These are phyloP conservation scores for Spermophilus dauricus DNA, from an alignment of 2,113 vertebrate genomes.

Conservation along the genomic window DNA sequence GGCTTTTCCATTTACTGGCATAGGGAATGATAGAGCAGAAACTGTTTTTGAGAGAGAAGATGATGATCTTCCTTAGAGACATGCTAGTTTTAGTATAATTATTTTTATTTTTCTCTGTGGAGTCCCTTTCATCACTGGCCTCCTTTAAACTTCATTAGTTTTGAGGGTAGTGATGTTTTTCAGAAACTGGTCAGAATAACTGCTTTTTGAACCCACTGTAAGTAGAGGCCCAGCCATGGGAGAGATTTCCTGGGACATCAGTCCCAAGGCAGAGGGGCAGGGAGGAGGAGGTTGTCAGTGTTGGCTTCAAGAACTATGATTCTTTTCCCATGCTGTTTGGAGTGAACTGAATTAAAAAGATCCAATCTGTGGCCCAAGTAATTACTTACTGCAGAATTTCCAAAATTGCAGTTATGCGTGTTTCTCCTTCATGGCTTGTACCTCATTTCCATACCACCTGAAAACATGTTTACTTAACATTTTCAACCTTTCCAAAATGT, in stretches of 20 bases:
- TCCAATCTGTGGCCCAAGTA: not conserved
- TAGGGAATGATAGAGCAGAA: not conserved
- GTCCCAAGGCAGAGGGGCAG: not conserved
- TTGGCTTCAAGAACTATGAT: slow-evolving; percentile 11
- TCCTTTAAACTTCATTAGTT: slow-evolving; percentile 31
- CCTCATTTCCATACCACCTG: not conserved
- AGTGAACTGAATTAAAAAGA: slow-evolving; percentile 45
- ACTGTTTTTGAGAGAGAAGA: not conserved
- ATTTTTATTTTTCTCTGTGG: slow-evolving; percentile 17
- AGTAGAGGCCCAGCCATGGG: not conserved
- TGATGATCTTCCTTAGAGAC: slow-evolving; percentile 14
- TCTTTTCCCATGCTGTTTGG: slow-evolving; percentile 2
- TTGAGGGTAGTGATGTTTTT: slow-evolving; percentile 30
- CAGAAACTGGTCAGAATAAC: not conserved
- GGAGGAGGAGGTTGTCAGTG: not conserved
- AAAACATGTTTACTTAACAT: slow-evolving; percentile 6
- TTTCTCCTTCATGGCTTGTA: not conserved
- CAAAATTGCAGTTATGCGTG: not conserved
- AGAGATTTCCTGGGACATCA: not conserved
- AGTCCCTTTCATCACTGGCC: not conserved
- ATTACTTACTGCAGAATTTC: slow-evolving; percentile 33
- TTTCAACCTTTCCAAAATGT: slow-evolving; percentile 16
- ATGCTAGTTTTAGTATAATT: slow-evolving; percentile 11
- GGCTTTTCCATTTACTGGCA: not conserved
- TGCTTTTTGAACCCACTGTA: not conserved